Evolutionary conservation across 2,888 invertebrate species (phyloP).

Genomic region (Pasiphila rectangulata): DNA sequence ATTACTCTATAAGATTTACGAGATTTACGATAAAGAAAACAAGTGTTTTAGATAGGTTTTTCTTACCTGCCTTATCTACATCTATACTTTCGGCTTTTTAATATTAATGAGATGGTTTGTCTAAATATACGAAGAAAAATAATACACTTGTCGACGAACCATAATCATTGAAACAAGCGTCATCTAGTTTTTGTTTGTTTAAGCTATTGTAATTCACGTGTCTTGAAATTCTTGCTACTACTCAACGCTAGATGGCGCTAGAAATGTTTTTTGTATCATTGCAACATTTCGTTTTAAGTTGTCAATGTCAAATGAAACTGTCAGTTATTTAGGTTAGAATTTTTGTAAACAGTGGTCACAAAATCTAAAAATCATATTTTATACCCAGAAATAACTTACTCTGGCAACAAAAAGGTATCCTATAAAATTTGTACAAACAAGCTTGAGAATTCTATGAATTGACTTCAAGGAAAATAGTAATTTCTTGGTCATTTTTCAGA

Average conservation of each 20-base stretch:
- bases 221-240: constrained; percentile 2
- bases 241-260: constrained; percentile 16
- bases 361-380: neutral
- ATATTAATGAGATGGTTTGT: no score
- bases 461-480: neutral
- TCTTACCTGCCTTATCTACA: no score
- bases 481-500: constrained; percentile 49
- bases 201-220: neutral
- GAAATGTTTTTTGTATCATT: neutral
- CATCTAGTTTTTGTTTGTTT: constrained; percentile 8
- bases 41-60: no score
- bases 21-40: no score
- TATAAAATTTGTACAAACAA: neutral
- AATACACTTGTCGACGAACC: no score
- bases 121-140: no score
- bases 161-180: neutral
- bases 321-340: constrained; percentile 35
- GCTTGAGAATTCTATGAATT: neutral
- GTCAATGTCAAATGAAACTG: constrained; percentile 11
- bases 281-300: constrained; percentile 5
- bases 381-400: neutral
- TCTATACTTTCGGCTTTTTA: no score
- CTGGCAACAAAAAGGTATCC: constrained; percentile 15
- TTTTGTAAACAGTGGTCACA: constrained; percentile 14
- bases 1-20: no score